A percentile compares a stretch with the other conserved stretches of the same genome.
These are phyloP conservation scores for Tipula unca DNA, from an alignment of 2,888 invertebrate genomes.

Conservation along the genomic window DNA sequence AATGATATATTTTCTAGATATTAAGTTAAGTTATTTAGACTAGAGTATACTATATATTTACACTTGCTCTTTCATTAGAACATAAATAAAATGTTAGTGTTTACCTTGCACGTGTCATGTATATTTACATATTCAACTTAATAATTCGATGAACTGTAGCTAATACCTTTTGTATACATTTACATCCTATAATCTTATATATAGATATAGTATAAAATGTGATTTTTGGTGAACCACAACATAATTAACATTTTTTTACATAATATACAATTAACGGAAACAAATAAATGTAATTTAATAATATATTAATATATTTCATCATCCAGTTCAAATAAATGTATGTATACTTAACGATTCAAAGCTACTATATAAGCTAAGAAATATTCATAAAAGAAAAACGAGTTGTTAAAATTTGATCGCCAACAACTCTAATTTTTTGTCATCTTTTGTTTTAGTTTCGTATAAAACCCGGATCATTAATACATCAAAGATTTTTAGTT, in stretches of 20 bases:
- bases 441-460: background rate
- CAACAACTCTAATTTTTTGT: background rate
- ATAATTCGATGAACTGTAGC: background rate
- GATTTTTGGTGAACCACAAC: background rate
- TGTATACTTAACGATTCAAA: background rate
- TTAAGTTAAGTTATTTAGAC: background rate
- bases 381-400: background rate
- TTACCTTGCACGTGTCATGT: too few species aligned
- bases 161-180: background rate
- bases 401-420: background rate
- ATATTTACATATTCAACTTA: too few species aligned
- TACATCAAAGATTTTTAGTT: background rate
- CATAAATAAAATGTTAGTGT: too few species aligned
- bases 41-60: too few species aligned
- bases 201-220: background rate
- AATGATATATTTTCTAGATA: background rate
- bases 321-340: background rate
- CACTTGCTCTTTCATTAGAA: too few species aligned
- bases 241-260: background rate
- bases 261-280: background rate
- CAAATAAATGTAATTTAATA: background rate
- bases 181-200: background rate
- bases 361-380: background rate
- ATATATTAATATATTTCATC: background rate
- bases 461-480: slow-evolving; percentile 3